A percentile compares a stretch with the other conserved stretches of the same genome.
Conservation (phyloP, 1,140 invertebrate genomes). For the Copidosoma floridanum region DNA sequence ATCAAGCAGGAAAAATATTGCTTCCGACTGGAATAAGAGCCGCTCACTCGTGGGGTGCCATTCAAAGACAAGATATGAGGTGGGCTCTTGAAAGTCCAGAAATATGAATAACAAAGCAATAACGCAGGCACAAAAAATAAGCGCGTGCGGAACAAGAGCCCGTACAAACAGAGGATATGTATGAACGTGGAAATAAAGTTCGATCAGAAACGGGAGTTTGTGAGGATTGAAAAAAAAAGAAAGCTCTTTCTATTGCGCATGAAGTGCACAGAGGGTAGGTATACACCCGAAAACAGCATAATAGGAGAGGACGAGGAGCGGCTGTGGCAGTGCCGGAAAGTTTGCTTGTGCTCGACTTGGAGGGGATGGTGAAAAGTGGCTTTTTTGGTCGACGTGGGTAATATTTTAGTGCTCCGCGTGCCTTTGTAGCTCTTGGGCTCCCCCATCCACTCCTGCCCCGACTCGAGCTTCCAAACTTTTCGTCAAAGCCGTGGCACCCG, state of each 20-base stretch:
- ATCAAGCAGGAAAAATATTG: background rate
- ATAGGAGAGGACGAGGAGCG: background rate
- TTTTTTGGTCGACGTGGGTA: conserved; percentile 36
- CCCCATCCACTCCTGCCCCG: conserved; percentile 1
- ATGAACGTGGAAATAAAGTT: background rate
- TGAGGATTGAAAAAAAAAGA: conserved; percentile 11
- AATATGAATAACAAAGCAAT: no score
- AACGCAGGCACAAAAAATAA: no score
- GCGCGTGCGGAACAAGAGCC: no score
- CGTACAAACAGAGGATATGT: no score
- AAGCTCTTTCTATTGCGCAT: background rate
- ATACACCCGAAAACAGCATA: background rate
- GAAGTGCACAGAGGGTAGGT: conserved; percentile 1
- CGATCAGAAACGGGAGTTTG: conserved; percentile 12
- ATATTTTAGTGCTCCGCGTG: conserved; percentile 38
- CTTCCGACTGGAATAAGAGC: background rate
- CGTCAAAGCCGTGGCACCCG: conserved; percentile 17
- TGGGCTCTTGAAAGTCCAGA: no score
- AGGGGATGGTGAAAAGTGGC: conserved; percentile 37
- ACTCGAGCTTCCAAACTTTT: conserved; percentile 32
- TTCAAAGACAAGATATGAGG: background rate
- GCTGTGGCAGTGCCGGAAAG: conserved; percentile 26
- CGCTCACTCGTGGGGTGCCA: background rate
- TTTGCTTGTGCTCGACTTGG: no score
- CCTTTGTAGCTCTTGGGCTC: conserved; percentile 24